phyloP scores from a whole-genome alignment of 2,888 invertebrate species.

The Teleogryllus oceanicus region DNA sequence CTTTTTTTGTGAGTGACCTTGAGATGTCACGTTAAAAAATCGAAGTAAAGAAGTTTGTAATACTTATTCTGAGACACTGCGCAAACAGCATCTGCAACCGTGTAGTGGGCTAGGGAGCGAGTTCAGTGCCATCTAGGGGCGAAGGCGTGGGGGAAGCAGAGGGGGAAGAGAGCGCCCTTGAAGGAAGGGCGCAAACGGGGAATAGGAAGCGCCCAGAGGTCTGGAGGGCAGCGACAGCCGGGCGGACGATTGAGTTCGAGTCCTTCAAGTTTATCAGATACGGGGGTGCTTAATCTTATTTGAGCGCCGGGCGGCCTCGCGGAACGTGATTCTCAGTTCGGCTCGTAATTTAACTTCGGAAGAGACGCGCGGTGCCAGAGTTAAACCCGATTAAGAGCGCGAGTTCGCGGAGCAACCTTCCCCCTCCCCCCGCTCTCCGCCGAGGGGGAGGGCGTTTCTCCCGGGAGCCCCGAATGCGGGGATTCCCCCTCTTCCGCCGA shows the following conservation, averaged over 20 bases:
- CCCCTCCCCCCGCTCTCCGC: background rate
- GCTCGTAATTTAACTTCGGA: constrained; percentile 7
- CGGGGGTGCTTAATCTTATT: background rate
- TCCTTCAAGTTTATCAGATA: constrained; percentile 18
- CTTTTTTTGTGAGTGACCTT: no score
- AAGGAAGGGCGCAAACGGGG: background rate
- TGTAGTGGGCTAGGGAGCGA: no score
- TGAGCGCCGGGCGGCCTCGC: background rate
- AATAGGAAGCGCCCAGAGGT: background rate
- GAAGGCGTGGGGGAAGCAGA: no score
- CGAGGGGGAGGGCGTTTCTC: background rate
- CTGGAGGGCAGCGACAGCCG: background rate
- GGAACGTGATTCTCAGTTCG: constrained; percentile 18
- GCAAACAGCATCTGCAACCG: no score
- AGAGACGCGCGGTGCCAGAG: background rate
- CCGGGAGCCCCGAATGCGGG: background rate
- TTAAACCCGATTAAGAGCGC: constrained; percentile 9
- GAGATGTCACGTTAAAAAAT: no score
- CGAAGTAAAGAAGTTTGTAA: no score
- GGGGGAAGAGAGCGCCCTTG: no score
- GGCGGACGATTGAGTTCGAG: background rate
- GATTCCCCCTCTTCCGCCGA: background rate
- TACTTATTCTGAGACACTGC: no score
- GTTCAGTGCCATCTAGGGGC: no score
- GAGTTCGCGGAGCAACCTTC: background rate